A percentile compares a stretch with the other conserved stretches of the same genome.
Evolutionary conservation across 2,888 invertebrate species (phyloP).

Genomic region (Leptopilina myrica): DNA sequence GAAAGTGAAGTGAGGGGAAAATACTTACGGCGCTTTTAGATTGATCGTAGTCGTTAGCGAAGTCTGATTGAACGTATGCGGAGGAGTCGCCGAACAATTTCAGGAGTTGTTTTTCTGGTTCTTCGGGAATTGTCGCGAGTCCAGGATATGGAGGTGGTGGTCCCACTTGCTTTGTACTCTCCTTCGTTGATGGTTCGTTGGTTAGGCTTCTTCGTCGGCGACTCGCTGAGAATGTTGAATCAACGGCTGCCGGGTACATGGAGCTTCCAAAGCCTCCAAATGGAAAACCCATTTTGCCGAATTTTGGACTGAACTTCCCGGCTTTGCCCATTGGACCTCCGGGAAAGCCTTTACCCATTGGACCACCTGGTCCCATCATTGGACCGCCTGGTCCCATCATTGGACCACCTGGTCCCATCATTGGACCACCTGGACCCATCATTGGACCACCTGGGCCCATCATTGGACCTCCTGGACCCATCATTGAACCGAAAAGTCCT

Average conservation of each 20-base stretch:
- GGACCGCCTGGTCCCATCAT: constrained; percentile 25
- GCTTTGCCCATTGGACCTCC: constrained; percentile 32
- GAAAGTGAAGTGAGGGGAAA: too few relatives aligned
- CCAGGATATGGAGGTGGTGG: constrained; percentile 66
- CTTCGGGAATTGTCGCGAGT: constrained; percentile 64
- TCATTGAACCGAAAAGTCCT: constrained; percentile 61
- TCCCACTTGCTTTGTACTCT: constrained; percentile 49
- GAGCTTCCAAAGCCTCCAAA: constrained; percentile 38
- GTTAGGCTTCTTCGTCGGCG: constrained; percentile 47
- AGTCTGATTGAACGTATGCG: not conserved
- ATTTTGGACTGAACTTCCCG: constrained; percentile 39
- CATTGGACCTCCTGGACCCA: constrained; percentile 55
- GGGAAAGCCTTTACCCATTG: constrained; percentile 22
- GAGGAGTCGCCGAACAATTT: not conserved
- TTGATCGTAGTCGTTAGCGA: not conserved
- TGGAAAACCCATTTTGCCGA: constrained; percentile 44
- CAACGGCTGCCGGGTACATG: constrained; percentile 22
- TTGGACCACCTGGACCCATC: constrained; percentile 55
- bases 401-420: constrained; percentile 36
- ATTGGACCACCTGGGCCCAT: constrained; percentile 38
- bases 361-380: constrained; percentile 14
- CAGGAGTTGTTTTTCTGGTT: constrained; percentile 55
- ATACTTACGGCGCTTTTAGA: not conserved
- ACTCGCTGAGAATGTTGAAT: constrained; percentile 37
- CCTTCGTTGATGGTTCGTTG: constrained; percentile 40